Percentiles rank a stretch among this genome's conserved stretches.
Evolutionary conservation across 2,113 vertebrate genomes (phyloP).

Genomic region (Tragelaphus imberbis): DNA sequence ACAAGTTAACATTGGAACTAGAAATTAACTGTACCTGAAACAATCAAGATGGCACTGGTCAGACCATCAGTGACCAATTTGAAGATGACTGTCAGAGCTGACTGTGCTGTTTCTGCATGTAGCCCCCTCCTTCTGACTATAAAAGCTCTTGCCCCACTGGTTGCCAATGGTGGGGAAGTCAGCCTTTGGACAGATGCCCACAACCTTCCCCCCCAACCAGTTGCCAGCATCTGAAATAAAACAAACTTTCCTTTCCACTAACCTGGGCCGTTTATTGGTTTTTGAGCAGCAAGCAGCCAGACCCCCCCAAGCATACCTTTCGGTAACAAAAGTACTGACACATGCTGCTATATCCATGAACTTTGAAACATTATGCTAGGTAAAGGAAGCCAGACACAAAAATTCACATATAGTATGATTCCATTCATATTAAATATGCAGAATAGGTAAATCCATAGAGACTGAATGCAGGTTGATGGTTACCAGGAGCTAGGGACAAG

Average conservation of each 20-base stretch:
- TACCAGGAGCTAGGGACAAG: not conserved
- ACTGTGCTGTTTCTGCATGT: not conserved
- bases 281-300: not conserved
- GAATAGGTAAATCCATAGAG: not conserved
- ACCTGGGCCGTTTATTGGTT: not conserved
- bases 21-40: not conserved
- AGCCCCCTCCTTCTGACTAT: not conserved
- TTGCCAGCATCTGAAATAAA: not conserved
- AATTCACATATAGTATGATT: not conserved
- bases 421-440: not conserved
- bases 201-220: not conserved
- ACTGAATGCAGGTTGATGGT: not conserved
- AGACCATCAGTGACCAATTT: not conserved
- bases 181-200: not conserved
- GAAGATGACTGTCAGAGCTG: not conserved
- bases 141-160: not conserved
- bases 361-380: not conserved
- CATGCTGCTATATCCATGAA: not conserved
- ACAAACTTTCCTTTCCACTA: not conserved
- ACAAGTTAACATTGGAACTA: not conserved
- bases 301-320: not conserved
- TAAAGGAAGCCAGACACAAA: not conserved
- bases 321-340: not conserved
- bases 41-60: not conserved
- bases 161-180: not conserved